phyloP scores from a whole-genome alignment of 1,140 invertebrate genomes.

The Eulimnadia texana region DNA sequence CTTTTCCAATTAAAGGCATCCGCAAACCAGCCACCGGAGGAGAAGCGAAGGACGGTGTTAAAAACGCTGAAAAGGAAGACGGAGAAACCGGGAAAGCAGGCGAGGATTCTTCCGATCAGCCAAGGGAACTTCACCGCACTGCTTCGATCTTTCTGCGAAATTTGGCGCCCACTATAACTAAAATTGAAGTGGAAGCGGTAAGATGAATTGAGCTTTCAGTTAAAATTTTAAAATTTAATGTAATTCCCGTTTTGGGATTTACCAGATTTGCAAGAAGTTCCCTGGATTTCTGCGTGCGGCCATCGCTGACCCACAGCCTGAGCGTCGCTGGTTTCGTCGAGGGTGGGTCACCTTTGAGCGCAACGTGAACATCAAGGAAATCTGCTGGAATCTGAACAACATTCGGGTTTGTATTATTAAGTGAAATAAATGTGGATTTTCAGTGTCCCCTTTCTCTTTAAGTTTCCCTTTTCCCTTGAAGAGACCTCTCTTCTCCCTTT shows the following conservation, averaged over 20 bases:
- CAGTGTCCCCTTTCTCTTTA: neutral
- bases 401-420: constrained; percentile 47
- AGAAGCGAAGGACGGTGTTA: constrained; percentile 26
- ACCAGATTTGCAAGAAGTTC: constrained; percentile 80
- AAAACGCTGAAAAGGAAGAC: constrained; percentile 15
- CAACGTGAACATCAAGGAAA: constrained; percentile 97
- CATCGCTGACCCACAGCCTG: constrained; percentile 89
- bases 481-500: constrained; percentile 16
- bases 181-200: constrained; percentile 91
- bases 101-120: constrained; percentile 18
- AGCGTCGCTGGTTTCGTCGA: constrained; percentile 83
- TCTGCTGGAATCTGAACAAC: constrained; percentile 97
- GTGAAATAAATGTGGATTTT: neutral
- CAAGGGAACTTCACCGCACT: constrained; percentile 63
- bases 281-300: constrained; percentile 92
- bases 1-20: neutral
- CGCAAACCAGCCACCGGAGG: constrained; percentile 4
- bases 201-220: constrained; percentile 26
- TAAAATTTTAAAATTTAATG: constrained; percentile 8
- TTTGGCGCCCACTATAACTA: constrained; percentile 86
- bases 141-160: constrained; percentile 94
- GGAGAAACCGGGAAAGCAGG: constrained; percentile 17
- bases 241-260: constrained; percentile 6
- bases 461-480: neutral
- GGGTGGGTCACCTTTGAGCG: constrained; percentile 97